phyloP scores from a whole-genome alignment of 2,797 vertebrate species.

The Euthynnus affinis region DNA sequence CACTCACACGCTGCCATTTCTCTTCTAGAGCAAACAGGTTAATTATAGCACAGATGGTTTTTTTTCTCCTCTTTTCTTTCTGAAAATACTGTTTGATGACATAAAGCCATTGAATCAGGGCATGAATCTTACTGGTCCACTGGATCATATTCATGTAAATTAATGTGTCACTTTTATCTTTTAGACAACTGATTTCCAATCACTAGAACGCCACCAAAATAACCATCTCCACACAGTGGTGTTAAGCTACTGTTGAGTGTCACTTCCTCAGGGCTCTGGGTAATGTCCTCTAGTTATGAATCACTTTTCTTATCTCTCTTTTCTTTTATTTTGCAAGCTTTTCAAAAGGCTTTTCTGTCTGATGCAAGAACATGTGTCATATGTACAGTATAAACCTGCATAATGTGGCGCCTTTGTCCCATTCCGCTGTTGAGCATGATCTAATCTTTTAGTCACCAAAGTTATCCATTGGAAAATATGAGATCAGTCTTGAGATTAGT shows the following conservation, averaged over 20 bases:
- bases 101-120: slow-evolving; percentile 47
- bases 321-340: slow-evolving; percentile 24
- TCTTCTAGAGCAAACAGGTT: slow-evolving; percentile 32
- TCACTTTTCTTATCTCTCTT: slow-evolving; percentile 32
- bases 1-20: slow-evolving; percentile 29
- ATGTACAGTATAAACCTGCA: slow-evolving; percentile 28
- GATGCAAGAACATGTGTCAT: slow-evolving; percentile 28
- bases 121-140: slow-evolving; percentile 38
- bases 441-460: slow-evolving; percentile 6
- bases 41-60: slow-evolving; percentile 30
- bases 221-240: slow-evolving; percentile 31
- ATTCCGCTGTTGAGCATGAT: slow-evolving; percentile 40
- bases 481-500: slow-evolving; percentile 11
- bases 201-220: slow-evolving; percentile 46
- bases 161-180: slow-evolving; percentile 35
- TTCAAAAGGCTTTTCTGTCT: slow-evolving; percentile 14
- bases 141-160: slow-evolving; percentile 41
- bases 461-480: slow-evolving; percentile 10
- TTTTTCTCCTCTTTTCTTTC: neutral
- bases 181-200: slow-evolving; percentile 39
- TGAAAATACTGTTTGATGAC: slow-evolving; percentile 5
- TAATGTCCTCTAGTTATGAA: slow-evolving; percentile 47
- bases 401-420: slow-evolving; percentile 42
- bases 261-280: slow-evolving; percentile 68
- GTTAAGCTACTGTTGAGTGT: slow-evolving; percentile 50